These are phyloP conservation scores for Dyspetes luteomarginatus DNA, from an alignment of 2,888 invertebrate genomes.

Conservation along the genomic window DNA sequence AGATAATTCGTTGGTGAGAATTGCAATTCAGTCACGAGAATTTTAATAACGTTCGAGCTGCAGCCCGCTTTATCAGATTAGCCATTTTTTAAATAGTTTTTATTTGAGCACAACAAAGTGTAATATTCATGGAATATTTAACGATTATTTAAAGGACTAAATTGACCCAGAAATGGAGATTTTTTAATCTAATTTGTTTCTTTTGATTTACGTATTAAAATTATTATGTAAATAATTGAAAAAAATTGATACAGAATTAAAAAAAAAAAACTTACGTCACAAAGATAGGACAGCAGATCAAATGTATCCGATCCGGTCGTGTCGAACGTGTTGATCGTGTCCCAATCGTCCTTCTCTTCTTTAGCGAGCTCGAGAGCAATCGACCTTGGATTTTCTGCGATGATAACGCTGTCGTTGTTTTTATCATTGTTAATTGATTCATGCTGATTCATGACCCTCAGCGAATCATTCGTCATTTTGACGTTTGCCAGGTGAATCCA, in stretches of 20 bases:
- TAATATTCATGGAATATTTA: too few relatives aligned
- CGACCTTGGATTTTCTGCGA: conserved; percentile 61
- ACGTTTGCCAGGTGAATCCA: conserved; percentile 64
- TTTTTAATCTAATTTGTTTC: too few relatives aligned
- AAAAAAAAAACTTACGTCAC: conserved; percentile 77
- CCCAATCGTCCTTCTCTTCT: conserved; percentile 70
- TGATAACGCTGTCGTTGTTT: conserved; percentile 29
- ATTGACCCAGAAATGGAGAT: too few relatives aligned
- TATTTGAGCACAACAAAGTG: too few relatives aligned
- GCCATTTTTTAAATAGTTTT: too few relatives aligned
- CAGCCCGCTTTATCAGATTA: too few relatives aligned
- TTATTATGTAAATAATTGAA: neutral
- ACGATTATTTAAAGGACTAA: too few relatives aligned
- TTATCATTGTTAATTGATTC: conserved; percentile 35
- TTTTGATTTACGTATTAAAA: too few relatives aligned
- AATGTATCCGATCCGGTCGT: conserved; percentile 76
- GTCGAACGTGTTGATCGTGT: conserved; percentile 73
- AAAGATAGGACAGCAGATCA: conserved; percentile 81
- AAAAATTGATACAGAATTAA: neutral
- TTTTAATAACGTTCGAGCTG: neutral
- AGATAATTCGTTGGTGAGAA: too few relatives aligned
- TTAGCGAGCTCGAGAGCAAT: conserved; percentile 63
- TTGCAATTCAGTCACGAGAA: conserved; percentile 11
- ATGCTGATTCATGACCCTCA: conserved; percentile 35
- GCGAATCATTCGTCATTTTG: conserved; percentile 25